These are phyloP conservation scores for Phaenicophaeus curvirostris DNA, from an alignment of 2,797 vertebrate genomes.

Conservation along the genomic window DNA sequence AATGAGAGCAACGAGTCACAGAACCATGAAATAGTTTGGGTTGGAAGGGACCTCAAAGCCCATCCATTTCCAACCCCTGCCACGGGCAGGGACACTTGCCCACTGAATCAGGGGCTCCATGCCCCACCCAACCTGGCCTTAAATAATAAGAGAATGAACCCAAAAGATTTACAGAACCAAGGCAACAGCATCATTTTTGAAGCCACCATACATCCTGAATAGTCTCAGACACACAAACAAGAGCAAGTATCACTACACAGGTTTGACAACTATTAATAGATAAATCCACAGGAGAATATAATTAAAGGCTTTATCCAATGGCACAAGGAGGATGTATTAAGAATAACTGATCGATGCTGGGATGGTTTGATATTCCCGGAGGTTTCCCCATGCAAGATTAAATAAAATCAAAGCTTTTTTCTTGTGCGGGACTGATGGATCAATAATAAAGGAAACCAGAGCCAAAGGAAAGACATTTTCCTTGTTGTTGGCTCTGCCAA, in stretches of 20 bases:
- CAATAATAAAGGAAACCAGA: neutral
- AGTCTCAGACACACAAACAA: neutral
- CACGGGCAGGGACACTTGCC: too few species aligned
- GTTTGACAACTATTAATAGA: neutral
- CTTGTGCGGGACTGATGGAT: neutral
- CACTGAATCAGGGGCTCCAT: too few species aligned
- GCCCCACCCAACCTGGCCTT: too few species aligned
- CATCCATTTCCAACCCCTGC: too few species aligned
- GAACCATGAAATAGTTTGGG: too few species aligned
- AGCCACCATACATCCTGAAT: neutral
- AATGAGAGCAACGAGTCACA: too few species aligned
- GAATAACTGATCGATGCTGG: neutral
- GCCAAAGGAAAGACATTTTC: neutral
- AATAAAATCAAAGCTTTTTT: neutral
- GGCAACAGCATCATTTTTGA: accelerated
- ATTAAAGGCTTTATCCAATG: neutral
- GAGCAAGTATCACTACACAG: accelerated
- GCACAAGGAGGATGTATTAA: neutral
- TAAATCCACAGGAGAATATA: neutral
- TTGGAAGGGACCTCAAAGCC: too few species aligned
- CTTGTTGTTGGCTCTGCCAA: neutral
- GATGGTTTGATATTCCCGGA: neutral
- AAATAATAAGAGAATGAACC: neutral
- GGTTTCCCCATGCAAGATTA: neutral
- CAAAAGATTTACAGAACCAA: accelerated